Base-by-base conservation (phyloP, 2,888 invertebrate genomes). In the Athalia rosae region DNA sequence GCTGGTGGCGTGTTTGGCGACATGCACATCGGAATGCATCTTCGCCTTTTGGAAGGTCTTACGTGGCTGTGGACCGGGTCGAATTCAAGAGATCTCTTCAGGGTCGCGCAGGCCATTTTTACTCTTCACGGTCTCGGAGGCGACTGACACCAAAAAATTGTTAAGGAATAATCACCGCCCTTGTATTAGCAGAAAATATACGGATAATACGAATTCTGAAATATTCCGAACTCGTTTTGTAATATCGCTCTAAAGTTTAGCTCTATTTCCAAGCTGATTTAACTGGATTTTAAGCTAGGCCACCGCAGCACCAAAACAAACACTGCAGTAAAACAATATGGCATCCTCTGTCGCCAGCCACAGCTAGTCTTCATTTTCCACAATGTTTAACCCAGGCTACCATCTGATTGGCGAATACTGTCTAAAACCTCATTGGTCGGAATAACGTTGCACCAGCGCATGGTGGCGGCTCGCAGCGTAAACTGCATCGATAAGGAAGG, bases 41-140 rank as follows among this genome's bases (percentile, higher is more conserved):
- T 94, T 91, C 98, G 94, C 89, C 98, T 93, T 91, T 98, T 98
- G 48, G 95, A 94, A 79, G 97, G 96, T 87, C 96, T 92, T 79
- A 92, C 92, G 88, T 95, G 95, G 89, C 95, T 95, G 91, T 97
- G 94, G 82, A 94, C 92, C 82, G 97, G 95, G 92, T 98, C 98
- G 94, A 98, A 98, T 91, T 98, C 98, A 89, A 97, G 93, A 90
- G 95, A 95, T 91, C 98, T 94, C 93, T 98, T 98, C 84, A 98
- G 93, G 88, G 98, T 98, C 92, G 98, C 98, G 93, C 98, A 98
- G 93, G 98, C 98, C 98, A 99, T 99, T 93, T 93, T 93, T 90
- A 87, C 86, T 85, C 80, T 81, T 82, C 80, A 81, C 80, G 76
- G 76, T 78, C 81, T 79, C 79, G 81, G 77, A 80, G 80, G 79